Conservation (phyloP, 2,113 vertebrate genomes). For the Brachypodius melanocephalos region DNA sequence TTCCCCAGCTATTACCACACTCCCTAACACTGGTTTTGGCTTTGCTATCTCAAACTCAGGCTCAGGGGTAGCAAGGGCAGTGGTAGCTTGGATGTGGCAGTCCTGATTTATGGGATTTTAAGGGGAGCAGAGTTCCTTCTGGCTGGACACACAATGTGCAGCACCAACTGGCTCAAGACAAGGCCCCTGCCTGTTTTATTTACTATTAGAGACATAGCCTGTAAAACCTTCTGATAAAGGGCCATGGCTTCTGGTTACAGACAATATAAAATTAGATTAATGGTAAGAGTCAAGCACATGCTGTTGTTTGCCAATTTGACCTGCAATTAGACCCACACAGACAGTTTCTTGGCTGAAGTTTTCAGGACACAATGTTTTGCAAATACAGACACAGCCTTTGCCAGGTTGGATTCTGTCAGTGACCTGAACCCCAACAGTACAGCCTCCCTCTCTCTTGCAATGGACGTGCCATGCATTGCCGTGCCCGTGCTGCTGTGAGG, state of each 20-base stretch:
- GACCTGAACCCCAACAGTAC: neutral
- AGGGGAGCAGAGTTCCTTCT: neutral
- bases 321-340: slow-evolving; percentile 14
- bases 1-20: neutral
- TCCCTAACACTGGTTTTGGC: neutral
- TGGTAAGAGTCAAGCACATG: neutral
- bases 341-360: slow-evolving; percentile 24
- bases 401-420: neutral
- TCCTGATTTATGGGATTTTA: neutral
- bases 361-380: neutral
- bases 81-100: neutral
- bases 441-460: neutral
- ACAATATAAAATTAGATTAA: neutral
- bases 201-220: neutral
- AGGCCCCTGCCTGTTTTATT: neutral
- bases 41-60: neutral
- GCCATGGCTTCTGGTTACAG: neutral
- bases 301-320: slow-evolving; percentile 5
- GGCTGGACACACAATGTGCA: neutral
- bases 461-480: too few species aligned
- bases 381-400: neutral
- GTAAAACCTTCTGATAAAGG: neutral
- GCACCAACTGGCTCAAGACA: neutral
- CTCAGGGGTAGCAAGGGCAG: neutral
- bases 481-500: neutral